A percentile compares a stretch with the other conserved stretches of the same genome.
Conservation (phyloP, 2,888 invertebrate genomes). For the Lapara coniferarum region DNA sequence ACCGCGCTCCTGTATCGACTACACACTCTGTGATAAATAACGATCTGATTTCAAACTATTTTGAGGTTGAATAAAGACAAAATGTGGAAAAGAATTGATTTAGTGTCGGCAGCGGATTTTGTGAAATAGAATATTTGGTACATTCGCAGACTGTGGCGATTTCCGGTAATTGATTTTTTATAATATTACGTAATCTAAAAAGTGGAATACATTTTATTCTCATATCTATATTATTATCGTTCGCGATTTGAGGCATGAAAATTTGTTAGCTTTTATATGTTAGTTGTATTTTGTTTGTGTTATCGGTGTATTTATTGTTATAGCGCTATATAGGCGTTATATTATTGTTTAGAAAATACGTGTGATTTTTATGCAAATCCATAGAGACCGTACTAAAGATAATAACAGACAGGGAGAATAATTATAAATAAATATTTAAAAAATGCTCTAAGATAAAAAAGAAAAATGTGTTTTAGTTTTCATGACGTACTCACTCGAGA, state of each 20-base stretch:
- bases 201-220: background rate
- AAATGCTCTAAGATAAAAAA: too few relatives aligned
- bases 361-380: background rate
- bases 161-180: slow-evolving; percentile 5
- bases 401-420: background rate
- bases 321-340: background rate
- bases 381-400: background rate
- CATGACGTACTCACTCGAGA: too few relatives aligned
- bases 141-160: background rate
- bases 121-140: slow-evolving; percentile 5
- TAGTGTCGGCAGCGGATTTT: background rate
- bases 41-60: slow-evolving; percentile 23
- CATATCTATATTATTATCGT: background rate
- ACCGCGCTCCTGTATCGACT: background rate
- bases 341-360: slow-evolving; percentile 1
- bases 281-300: background rate
- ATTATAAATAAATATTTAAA: too few relatives aligned
- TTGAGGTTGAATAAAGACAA: slow-evolving; percentile 15
- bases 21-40: slow-evolving; percentile 25
- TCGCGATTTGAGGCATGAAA: background rate
- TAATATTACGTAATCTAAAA: background rate
- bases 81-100: background rate
- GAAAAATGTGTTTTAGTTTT: too few relatives aligned
- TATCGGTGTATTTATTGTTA: background rate
- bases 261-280: background rate